These are phyloP conservation scores for Synanthedon formicaeformis DNA, from an alignment of 2,888 invertebrate species.

Conservation along the genomic window DNA sequence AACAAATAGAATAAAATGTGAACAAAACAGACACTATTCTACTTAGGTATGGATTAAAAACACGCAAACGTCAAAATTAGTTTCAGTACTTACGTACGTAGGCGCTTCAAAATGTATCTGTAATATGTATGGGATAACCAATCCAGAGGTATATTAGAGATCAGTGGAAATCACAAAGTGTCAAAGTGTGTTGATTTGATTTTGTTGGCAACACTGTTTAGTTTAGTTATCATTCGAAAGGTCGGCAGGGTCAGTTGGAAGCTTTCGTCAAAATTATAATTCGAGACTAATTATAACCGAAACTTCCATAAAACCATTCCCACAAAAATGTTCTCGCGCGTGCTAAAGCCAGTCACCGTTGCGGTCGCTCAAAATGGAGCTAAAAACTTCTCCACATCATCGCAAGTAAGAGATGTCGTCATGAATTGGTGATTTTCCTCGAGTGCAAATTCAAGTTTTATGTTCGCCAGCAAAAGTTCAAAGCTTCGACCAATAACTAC, in stretches of 20 bases:
- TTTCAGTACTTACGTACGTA: too few species aligned
- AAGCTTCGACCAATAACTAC: constrained; percentile 2
- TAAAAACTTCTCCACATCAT: constrained; percentile 71
- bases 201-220: constrained; percentile 8
- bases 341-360: constrained; percentile 65
- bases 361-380: constrained; percentile 64
- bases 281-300: constrained; percentile 4
- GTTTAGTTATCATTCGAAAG: constrained; percentile 33
- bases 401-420: constrained; percentile 49
- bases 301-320: constrained; percentile 6
- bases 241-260: constrained; percentile 43
- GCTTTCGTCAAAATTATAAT: constrained; percentile 9
- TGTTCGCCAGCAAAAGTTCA: neutral
- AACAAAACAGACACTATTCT: too few species aligned
- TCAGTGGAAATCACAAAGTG: too few species aligned
- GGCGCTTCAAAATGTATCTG: too few species aligned
- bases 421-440: too few species aligned
- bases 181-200: too few species aligned
- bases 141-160: too few species aligned
- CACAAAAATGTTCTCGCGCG: constrained; percentile 74
- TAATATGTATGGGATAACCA: too few species aligned
- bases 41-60: too few species aligned
- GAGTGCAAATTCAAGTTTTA: neutral
- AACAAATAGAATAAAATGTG: too few species aligned
- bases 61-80: too few species aligned